phyloP scores from a whole-genome alignment of 1,140 invertebrate species.

The Laodelphax striatellus region DNA sequence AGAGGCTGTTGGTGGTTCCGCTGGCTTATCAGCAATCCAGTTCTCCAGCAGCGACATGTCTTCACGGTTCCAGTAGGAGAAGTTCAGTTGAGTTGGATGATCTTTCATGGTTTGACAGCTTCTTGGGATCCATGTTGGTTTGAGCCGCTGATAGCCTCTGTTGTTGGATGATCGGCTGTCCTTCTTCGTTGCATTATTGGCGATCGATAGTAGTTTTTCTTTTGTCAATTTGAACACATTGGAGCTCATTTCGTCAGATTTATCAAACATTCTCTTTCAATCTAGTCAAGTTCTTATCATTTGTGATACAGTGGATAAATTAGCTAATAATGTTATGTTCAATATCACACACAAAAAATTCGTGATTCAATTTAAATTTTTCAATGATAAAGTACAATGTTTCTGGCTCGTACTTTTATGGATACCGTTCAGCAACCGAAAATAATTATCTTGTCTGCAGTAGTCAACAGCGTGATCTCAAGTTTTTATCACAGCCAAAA shows the following conservation, averaged over 20 bases:
- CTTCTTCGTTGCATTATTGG: background rate
- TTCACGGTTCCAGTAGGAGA: background rate
- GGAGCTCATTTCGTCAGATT: background rate
- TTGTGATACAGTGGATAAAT: too few relatives aligned
- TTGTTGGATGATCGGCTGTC: background rate
- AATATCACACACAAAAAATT: too few relatives aligned
- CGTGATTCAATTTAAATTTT: too few relatives aligned
- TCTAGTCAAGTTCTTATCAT: too few relatives aligned
- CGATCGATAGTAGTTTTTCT: background rate
- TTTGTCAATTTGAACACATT: background rate
- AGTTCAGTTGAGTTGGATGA: background rate
- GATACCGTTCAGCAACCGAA: too few relatives aligned
- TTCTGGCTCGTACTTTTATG: too few relatives aligned
- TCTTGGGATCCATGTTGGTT: background rate
- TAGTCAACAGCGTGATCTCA: too few relatives aligned
- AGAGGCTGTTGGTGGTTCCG: background rate
- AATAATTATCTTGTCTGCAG: too few relatives aligned
- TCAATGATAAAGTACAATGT: too few relatives aligned
- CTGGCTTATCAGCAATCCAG: background rate
- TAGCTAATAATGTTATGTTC: too few relatives aligned
- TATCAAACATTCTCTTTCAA: too few relatives aligned
- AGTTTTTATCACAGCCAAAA: too few relatives aligned
- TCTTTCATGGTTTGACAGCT: conserved; percentile 12
- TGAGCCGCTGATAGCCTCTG: conserved; percentile 1
- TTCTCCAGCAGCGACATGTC: background rate